These are phyloP conservation scores for Adelges cooleyi DNA, from an alignment of 1,140 invertebrate genomes.

Conservation along the genomic window DNA sequence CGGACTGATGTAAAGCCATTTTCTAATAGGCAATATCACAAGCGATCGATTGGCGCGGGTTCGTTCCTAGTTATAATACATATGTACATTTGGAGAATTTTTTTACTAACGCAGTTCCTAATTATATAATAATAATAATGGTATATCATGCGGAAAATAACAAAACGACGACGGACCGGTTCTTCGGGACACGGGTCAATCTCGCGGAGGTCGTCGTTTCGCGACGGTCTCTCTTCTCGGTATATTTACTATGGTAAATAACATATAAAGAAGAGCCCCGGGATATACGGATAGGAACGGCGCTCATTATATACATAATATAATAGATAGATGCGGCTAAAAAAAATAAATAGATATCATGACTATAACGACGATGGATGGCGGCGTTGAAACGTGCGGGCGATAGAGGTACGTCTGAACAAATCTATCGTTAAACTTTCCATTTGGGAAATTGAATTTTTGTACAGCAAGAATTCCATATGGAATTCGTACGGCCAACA, in stretches of 20 bases:
- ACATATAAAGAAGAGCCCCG: neutral
- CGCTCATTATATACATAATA: neutral
- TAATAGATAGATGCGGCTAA: neutral
- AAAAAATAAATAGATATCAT: neutral
- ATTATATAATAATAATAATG: too few relatives aligned
- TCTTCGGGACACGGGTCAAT: neutral
- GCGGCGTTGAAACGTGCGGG: neutral
- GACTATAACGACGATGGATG: neutral
- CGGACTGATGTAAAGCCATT: too few relatives aligned
- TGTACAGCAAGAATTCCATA: too few relatives aligned
- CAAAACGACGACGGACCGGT: conserved; percentile 4
- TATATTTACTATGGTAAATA: conserved; percentile 11
- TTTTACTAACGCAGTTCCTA: too few relatives aligned
- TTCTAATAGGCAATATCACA: too few relatives aligned
- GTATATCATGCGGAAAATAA: neutral
- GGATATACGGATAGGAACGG: neutral
- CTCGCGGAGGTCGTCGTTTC: neutral
- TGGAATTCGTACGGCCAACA: too few relatives aligned
- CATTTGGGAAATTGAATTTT: conserved; percentile 4
- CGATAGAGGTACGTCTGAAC: neutral
- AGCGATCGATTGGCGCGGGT: too few relatives aligned
- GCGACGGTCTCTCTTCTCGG: neutral
- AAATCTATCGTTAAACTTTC: neutral
- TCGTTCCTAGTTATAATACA: too few relatives aligned
- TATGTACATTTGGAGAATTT: too few relatives aligned